These are phyloP conservation scores for Drosophila mayri DNA, from an alignment of 1,140 invertebrate genomes.

Conservation along the genomic window DNA sequence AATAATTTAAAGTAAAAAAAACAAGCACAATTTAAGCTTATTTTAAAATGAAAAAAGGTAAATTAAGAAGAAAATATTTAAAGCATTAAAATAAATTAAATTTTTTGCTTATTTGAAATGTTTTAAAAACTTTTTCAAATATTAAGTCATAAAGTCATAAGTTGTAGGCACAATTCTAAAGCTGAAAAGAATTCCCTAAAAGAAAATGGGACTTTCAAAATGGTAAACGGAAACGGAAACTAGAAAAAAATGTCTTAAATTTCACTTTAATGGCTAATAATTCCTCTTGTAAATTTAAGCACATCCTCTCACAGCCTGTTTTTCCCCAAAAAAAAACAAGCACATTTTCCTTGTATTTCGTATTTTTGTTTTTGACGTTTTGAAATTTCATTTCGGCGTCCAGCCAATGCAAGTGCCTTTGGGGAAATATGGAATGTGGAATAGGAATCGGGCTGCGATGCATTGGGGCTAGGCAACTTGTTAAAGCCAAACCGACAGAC, in stretches of 20 bases:
- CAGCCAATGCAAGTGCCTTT: slow-evolving; percentile 54
- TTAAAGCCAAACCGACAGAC: slow-evolving; percentile 54
- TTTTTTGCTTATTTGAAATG: neutral
- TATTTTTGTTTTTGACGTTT: slow-evolving; percentile 55
- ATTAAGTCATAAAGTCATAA: neutral
- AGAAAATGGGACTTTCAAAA: neutral
- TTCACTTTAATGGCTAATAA: slow-evolving; percentile 42
- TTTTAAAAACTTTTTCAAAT: neutral
- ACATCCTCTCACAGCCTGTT: neutral
- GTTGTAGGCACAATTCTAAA: neutral
- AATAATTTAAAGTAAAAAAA: neutral
- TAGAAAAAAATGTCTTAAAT: slow-evolving; percentile 37
- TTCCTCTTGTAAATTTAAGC: slow-evolving; percentile 28
- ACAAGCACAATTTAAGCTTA: neutral
- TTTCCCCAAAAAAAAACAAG: slow-evolving; percentile 12
- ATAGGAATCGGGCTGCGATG: slow-evolving; percentile 16
- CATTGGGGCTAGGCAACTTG: slow-evolving; percentile 23
- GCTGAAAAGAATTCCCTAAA: neutral
- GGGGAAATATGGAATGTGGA: slow-evolving; percentile 13
- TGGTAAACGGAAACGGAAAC: slow-evolving; percentile 1
- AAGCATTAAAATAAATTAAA: neutral
- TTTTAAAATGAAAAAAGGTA: neutral
- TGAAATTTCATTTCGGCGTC: slow-evolving; percentile 64
- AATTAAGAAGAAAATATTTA: neutral
- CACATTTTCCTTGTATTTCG: slow-evolving; percentile 10